These are phyloP conservation scores for Nothoprocta pentlandii DNA, from an alignment of 2,113 vertebrate genomes.

Conservation along the genomic window DNA sequence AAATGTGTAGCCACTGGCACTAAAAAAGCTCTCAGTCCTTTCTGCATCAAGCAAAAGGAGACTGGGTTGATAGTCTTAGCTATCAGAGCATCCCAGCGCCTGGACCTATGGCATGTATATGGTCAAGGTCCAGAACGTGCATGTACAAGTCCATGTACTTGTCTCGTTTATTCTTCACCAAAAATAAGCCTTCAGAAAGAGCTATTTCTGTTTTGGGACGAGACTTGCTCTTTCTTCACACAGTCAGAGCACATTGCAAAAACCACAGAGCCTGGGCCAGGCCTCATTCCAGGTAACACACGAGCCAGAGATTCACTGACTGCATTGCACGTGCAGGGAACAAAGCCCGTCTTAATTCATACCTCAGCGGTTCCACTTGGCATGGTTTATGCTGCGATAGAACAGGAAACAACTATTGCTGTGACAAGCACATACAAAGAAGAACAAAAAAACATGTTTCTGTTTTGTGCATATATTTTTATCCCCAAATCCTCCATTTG, in stretches of 20 bases:
- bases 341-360: background rate
- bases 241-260: background rate
- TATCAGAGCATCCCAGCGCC: background rate
- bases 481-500: no score
- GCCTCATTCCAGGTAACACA: background rate
- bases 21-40: background rate
- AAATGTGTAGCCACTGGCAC: background rate
- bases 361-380: background rate
- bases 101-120: fast-evolving
- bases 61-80: background rate
- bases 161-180: no score
- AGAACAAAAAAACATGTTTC: background rate
- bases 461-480: background rate
- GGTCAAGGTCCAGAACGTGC: no score
- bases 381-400: background rate
- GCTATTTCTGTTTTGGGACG: background rate
- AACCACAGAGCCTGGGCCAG: background rate
- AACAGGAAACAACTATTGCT: background rate
- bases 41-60: background rate
- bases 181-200: background rate
- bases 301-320: background rate
- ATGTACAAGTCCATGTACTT: no score
- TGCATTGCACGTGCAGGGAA: background rate
- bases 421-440: background rate
- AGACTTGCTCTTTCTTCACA: fast-evolving